Percentiles rank a stretch among this genome's conserved stretches.
These are phyloP conservation scores for Beroe forskalii DNA, from an alignment of 37 sponge, comb jelly and placozoan genomes.

Conservation along the genomic window DNA sequence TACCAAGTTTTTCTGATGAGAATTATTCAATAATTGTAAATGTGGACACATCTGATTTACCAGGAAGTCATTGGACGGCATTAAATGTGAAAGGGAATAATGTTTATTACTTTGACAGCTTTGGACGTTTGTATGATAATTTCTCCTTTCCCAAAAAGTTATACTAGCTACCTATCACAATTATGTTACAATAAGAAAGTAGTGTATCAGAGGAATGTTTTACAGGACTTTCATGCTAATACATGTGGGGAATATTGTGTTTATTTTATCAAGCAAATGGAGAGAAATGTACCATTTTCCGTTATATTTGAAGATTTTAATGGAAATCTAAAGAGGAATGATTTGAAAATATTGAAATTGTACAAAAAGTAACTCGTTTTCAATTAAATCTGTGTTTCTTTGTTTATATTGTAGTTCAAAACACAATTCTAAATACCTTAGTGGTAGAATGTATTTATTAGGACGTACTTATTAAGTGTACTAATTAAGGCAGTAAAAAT, in stretches of 20 bases:
- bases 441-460: too few relatives aligned
- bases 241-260: conserved; percentile 55
- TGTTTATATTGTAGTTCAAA: too few relatives aligned
- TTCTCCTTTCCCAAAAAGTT: not conserved
- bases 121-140: conserved; percentile 44
- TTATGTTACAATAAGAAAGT: conserved; percentile 5
- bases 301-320: not conserved
- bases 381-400: not conserved
- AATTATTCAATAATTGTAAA: conserved; percentile 21
- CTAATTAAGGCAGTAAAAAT: too few relatives aligned
- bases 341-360: conserved; percentile 13
- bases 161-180: not conserved
- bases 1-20: not conserved
- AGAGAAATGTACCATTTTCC: not conserved
- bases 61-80: conserved; percentile 34
- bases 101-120: conserved; percentile 26
- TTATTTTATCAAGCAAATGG: conserved; percentile 30
- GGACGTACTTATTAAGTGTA: too few relatives aligned
- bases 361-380: not conserved
- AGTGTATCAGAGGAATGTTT: not conserved
- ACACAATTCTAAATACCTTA: too few relatives aligned
- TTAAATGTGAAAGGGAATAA: not conserved
- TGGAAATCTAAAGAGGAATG: conserved; percentile 6
- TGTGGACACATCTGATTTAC: not conserved
- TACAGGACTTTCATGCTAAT: conserved; percentile 12